Conservation (phyloP, 2,888 invertebrate species). For the Trachelus stipa region DNA sequence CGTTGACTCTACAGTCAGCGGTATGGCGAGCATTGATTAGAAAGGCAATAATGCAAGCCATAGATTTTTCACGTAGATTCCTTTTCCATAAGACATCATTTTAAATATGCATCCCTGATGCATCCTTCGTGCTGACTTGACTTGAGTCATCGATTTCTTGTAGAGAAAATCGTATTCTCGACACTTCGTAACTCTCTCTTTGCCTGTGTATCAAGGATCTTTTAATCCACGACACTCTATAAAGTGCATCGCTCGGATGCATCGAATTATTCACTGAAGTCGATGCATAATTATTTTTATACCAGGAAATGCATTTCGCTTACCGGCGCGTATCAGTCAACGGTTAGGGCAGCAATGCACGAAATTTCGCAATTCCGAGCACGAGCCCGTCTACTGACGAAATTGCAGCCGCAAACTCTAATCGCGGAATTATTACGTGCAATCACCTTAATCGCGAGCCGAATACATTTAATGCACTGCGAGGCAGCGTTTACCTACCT, state of each 20-base stretch:
- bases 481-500: slow-evolving; percentile 6
- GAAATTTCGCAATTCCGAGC: slow-evolving; percentile 40
- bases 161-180: neutral
- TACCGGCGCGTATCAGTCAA: slow-evolving; percentile 20
- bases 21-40: neutral
- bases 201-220: neutral
- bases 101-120: neutral
- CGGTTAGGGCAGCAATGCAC: slow-evolving; percentile 22
- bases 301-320: slow-evolving; percentile 16
- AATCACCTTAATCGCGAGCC: slow-evolving; percentile 30
- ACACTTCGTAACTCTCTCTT: neutral
- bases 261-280: neutral
- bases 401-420: slow-evolving; percentile 35
- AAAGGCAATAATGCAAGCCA: neutral
- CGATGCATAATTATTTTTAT: neutral
- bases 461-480: slow-evolving; percentile 21
- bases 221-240: neutral
- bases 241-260: neutral
- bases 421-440: slow-evolving; percentile 43
- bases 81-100: neutral
- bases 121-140: neutral
- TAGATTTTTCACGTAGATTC: neutral
- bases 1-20: neutral
- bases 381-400: slow-evolving; percentile 33
- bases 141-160: neutral